Base-by-base conservation (phyloP, 64 coral and sea anemone genomes). In the Dendronephthya gigantea region DNA sequence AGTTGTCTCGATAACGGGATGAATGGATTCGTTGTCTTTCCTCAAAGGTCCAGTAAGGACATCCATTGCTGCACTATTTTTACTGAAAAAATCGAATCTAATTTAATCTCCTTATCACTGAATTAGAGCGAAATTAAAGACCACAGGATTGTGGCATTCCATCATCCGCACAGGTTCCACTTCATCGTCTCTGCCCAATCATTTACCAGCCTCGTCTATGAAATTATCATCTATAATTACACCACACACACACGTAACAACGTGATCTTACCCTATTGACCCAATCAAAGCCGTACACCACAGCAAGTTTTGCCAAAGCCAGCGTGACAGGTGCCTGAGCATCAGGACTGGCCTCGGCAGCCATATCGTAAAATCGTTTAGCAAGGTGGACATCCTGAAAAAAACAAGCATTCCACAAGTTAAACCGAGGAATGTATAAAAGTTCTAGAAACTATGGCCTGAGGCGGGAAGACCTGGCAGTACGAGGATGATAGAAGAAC, bases 301-400 rank as follows among this genome's bases (percentile, higher is more conserved):
- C 87, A 32, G 86, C 90, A 43, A 98, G 82, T 86, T 98, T 98
- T 50, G 90, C 51, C 55, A 98, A 92, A 30, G 95, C 95, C 37
- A 98, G 85, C 0, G 92, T 87, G 38, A 98, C 95, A 7, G 95
- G 95, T 1, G 83, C 90, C 83, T 93, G 95, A 33, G 95, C 95
- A 93, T 98, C 95, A 90, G 95, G 83, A 47, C 55, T 98, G 4
- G 92, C 90, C 59, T 98, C 92, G 7, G 95, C 95, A 50, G 95
- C 95, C 95, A 98, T 98, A 83, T 98, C 95, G 49, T 98, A 98
- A 38, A 98, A 98, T 13, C 95, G 81, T 81, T 98, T 98, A 13
- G 95, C 95, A 59, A 98, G 85, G 83, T 98, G 95, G 39, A 93
- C 93, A 68, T 98, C 95, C 87, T 93, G 32, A 79, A 13, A 79